These are phyloP conservation scores for Chironomus striatipennis DNA, from an alignment of 1,140 invertebrate genomes.

Conservation along the genomic window DNA sequence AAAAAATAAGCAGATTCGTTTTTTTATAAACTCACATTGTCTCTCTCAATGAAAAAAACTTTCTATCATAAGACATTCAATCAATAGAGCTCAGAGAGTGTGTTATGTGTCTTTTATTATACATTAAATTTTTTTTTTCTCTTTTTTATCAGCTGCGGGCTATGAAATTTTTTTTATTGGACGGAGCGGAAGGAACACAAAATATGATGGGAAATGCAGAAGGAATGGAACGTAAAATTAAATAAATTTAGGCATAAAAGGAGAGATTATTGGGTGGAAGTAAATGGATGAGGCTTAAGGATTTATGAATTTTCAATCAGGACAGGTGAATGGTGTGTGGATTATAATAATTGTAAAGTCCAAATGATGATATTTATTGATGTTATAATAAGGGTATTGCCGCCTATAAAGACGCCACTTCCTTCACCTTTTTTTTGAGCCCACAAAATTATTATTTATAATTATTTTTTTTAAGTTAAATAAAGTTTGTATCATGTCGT, in stretches of 20 bases:
- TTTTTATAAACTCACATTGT: constrained; percentile 9
- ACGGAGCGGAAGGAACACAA: neutral
- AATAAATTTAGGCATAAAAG: neutral
- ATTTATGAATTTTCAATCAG: neutral
- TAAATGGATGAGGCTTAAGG: neutral
- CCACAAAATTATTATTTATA: neutral
- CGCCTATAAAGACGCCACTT: neutral
- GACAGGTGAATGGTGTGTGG: neutral
- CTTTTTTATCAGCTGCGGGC: neutral
- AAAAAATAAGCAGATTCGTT: neutral
- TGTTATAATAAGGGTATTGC: neutral
- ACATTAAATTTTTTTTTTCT: neutral
- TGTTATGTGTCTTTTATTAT: constrained; percentile 5
- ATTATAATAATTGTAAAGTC: neutral
- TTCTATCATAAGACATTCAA: neutral
- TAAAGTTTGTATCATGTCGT: no score
- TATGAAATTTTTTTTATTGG: neutral
- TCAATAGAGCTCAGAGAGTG: neutral
- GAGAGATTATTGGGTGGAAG: no score
- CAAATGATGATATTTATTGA: neutral
- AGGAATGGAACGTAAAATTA: neutral
- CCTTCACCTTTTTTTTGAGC: neutral
- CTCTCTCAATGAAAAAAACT: neutral
- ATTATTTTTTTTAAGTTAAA: neutral
- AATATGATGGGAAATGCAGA: neutral